Evolutionary conservation across 2,888 invertebrate genomes (phyloP).

Genomic region (Lucinisca nassula): DNA sequence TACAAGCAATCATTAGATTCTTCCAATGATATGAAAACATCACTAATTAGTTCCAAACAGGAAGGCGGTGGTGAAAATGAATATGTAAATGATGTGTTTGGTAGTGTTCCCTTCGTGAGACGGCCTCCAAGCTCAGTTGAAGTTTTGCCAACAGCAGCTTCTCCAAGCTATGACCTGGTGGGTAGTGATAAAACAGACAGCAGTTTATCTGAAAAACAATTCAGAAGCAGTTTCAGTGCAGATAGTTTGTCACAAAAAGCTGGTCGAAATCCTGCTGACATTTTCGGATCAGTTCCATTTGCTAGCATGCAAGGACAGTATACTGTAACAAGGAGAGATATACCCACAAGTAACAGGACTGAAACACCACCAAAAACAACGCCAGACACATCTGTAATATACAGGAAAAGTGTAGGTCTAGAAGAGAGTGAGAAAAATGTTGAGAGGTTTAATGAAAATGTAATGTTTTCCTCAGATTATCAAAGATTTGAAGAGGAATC

Average conservation of each 20-base stretch:
- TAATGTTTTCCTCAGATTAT: constrained; percentile 52
- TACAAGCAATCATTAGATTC: constrained; percentile 8
- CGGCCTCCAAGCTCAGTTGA: constrained; percentile 70
- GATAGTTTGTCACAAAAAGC: constrained; percentile 57
- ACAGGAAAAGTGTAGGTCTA: background rate
- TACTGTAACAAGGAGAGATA: background rate
- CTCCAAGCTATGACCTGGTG: constrained; percentile 11
- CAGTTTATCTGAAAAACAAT: constrained; percentile 34
- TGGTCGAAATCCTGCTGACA: constrained; percentile 64
- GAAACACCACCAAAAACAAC: background rate
- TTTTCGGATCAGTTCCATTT: constrained; percentile 82
- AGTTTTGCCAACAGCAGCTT: constrained; percentile 32
- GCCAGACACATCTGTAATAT: background rate
- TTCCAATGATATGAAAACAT: background rate
- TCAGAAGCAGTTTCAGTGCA: constrained; percentile 62
- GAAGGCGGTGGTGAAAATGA: constrained; percentile 46
- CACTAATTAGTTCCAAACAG: constrained; percentile 20
- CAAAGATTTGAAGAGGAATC: constrained; percentile 63
- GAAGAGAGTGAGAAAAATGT: background rate
- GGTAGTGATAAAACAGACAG: background rate
- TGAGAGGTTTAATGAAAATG: background rate
- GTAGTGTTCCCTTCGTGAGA: constrained; percentile 83
- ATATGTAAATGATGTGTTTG: constrained; percentile 79
- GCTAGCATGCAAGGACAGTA: constrained; percentile 49
- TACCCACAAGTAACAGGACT: background rate